Evolutionary conservation across 2,113 vertebrate genomes (phyloP), one percentile per base, ranked within the genome.

Genomic region (Dasyornis broadbenti): DNA sequence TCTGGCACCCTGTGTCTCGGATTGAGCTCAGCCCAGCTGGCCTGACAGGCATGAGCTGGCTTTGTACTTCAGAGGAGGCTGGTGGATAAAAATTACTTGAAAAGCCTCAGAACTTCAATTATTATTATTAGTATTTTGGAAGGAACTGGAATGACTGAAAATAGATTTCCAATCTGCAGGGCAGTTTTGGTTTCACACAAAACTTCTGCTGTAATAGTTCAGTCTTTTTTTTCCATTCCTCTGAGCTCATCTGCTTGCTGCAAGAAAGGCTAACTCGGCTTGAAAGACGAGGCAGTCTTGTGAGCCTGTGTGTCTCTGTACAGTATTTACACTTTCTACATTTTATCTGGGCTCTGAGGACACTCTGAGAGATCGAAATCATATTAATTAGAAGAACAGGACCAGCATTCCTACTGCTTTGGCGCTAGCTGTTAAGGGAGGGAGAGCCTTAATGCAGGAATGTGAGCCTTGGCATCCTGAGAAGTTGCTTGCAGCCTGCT

Each of bases 11-110:
- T 6, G 73, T 94, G 96, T 97, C 96, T 97, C 75, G 0, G 94
- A 96, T 95, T 94, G 94, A 95, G 94, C 93, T 96, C 96, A 95
- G 92, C 96, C 94, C 97, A 97, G 97, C 96, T 96, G 95, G 95
- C 94, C 96, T 96, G 96, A 94, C 94, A 94, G 92, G 89, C 87
- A 91, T 86, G 94, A 94, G 91, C 76, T 94, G 88, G 89, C 93
- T 96, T 92, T 96, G 82, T 94, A 96, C 87, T 97, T 97, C 57
- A 89, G 91, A 97, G 91, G 85, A 92, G 91, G 82, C 68, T 95
- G 85, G 86, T 94, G 78, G 91, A 94, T 96, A 94, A 97, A 96
- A 96, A 96, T 91, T 82, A 82, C 87, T 96, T 94, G 85, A 95
- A 95, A 96, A 92, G 89, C 70, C 78, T 86, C 77, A 93, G 90